phyloP scores from a whole-genome alignment of 2,113 vertebrate species.

The Spheniscus mendiculus region DNA sequence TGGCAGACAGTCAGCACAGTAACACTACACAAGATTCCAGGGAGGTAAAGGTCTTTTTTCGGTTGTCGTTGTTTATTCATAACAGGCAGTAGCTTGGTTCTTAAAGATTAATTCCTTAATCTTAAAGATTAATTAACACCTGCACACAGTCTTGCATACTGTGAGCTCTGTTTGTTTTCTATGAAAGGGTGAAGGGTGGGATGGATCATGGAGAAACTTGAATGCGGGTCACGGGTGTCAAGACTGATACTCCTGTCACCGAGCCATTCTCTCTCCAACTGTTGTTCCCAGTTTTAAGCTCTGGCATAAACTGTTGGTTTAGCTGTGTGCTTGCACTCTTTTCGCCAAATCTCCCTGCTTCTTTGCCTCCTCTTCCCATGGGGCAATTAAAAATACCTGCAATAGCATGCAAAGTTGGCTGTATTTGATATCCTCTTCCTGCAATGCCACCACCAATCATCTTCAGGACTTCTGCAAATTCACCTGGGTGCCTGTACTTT shows the following conservation, averaged over 20 bases:
- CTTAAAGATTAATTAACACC: too few relatives aligned
- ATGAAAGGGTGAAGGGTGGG: background rate
- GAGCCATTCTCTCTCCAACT: background rate
- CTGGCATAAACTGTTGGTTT: background rate
- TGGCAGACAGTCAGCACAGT: background rate
- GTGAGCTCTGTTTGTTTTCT: background rate
- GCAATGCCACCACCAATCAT: background rate
- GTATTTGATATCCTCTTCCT: background rate
- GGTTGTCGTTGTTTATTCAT: rapidly evolving
- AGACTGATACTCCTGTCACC: background rate
- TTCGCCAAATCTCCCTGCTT: background rate
- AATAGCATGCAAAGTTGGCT: background rate
- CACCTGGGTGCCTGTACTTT: background rate
- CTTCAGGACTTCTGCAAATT: background rate
- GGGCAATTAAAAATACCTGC: background rate
- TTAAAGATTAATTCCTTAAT: background rate
- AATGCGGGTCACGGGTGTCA: background rate
- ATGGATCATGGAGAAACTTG: background rate
- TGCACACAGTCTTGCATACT: too few relatives aligned
- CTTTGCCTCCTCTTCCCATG: background rate
- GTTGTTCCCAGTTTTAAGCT: background rate
- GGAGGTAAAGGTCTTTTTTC: background rate
- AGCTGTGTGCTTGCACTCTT: background rate
- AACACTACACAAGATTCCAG: background rate
- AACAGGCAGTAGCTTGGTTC: background rate